phyloP scores from a whole-genome alignment of 2,888 invertebrate species.

The Fragum sueziense region DNA sequence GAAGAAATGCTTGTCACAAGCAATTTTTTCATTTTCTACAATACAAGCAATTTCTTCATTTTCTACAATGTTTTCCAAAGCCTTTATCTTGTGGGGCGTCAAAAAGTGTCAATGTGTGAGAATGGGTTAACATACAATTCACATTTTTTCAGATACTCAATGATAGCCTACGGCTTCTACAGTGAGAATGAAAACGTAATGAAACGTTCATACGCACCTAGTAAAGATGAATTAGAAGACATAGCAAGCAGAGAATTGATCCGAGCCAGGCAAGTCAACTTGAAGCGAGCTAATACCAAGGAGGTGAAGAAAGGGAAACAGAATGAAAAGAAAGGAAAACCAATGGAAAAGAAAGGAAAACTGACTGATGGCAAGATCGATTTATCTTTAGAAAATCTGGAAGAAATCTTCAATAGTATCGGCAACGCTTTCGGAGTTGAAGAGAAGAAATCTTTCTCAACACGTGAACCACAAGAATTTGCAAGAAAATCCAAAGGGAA shows the following conservation, averaged over 20 bases:
- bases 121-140: too few species aligned
- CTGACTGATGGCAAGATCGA: too few species aligned
- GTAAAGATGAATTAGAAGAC: conserved; percentile 35
- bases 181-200: conserved; percentile 11
- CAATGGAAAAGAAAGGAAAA: too few species aligned
- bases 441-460: background rate
- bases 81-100: too few species aligned
- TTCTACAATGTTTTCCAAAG: too few species aligned
- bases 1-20: too few species aligned
- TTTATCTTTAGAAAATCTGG: background rate
- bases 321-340: too few species aligned
- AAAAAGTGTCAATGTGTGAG: too few species aligned
- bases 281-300: conserved; percentile 49
- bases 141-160: conserved; percentile 28
- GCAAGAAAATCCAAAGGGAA: background rate
- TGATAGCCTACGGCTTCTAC: conserved; percentile 42
- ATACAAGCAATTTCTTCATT: too few species aligned
- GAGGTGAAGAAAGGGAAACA: background rate
- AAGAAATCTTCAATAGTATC: background rate
- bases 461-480: background rate
- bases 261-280: conserved; percentile 46
- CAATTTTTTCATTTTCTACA: too few species aligned
- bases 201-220: conserved; percentile 49
- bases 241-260: conserved; percentile 61
- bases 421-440: background rate